Percentiles rank a stretch among this genome's conserved stretches.
phyloP scores from a whole-genome alignment of 1,140 invertebrate species.

The Drosophila sturtevanti region DNA sequence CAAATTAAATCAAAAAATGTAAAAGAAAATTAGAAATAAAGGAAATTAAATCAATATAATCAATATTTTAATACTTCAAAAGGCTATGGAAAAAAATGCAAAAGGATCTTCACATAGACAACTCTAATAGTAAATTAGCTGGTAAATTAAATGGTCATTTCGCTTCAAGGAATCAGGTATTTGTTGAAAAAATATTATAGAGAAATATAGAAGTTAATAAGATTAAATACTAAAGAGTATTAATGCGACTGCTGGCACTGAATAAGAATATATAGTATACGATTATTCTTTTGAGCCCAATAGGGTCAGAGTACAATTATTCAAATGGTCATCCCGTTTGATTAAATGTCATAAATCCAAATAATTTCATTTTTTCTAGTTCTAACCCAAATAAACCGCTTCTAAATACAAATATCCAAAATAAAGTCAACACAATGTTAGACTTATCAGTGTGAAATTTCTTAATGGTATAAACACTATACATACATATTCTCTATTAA shows the following conservation, averaged over 20 bases:
- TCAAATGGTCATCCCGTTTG: not conserved
- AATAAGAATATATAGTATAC: not conserved
- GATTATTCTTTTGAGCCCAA: not conserved
- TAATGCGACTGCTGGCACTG: not conserved
- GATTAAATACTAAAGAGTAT: too few species aligned
- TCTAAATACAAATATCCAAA: not conserved
- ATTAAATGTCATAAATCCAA: not conserved
- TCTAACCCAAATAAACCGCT: not conserved
- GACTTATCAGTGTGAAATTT: constrained; percentile 11
- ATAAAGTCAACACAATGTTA: not conserved
- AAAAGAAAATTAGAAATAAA: too few species aligned
- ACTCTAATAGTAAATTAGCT: too few species aligned
- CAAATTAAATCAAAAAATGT: too few species aligned
- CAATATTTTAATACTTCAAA: too few species aligned
- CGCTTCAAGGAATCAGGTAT: too few species aligned
- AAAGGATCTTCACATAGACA: too few species aligned
- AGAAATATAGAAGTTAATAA: too few species aligned
- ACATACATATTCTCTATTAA: not conserved
- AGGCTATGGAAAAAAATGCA: too few species aligned
- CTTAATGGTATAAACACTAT: constrained; percentile 5
- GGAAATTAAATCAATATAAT: too few species aligned
- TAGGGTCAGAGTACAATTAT: not conserved
- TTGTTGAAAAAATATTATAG: too few species aligned
- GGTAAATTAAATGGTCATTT: too few species aligned
- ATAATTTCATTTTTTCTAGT: not conserved